Evolutionary conservation across 2,113 vertebrate genomes (phyloP).

Genomic region (Bos indicus): DNA sequence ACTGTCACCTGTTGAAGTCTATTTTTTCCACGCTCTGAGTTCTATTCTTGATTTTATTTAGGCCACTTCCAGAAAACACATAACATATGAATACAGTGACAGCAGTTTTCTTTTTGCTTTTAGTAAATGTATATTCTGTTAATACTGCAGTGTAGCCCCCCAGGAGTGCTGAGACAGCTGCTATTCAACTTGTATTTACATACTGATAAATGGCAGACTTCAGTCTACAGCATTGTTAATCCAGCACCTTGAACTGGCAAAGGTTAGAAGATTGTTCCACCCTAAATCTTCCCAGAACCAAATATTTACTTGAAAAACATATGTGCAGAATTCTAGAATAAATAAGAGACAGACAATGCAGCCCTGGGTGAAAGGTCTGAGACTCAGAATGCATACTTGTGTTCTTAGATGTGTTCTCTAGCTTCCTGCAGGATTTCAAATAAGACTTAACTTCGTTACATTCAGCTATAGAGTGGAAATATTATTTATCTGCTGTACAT

Average conservation of each 20-base stretch:
- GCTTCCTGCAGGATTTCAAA: slow-evolving; percentile 40
- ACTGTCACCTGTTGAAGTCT: not conserved
- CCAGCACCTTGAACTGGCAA: slow-evolving; percentile 10
- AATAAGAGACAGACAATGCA: slow-evolving; percentile 15
- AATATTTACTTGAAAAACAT: slow-evolving; percentile 51
- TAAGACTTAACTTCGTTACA: slow-evolving; percentile 36
- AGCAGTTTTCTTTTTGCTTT: not conserved
- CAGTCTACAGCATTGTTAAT: not conserved
- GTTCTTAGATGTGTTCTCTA: not conserved
- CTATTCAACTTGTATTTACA: not conserved
- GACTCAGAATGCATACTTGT: not conserved
- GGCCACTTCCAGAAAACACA: not conserved
- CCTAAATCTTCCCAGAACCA: slow-evolving; percentile 34
- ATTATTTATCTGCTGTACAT: slow-evolving; percentile 31
- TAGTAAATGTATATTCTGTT: not conserved
- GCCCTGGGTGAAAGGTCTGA: not conserved
- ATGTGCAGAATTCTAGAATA: slow-evolving; percentile 27
- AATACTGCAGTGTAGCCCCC: not conserved
- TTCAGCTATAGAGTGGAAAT: not conserved
- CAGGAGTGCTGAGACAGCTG: not conserved
- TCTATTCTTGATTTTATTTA: not conserved
- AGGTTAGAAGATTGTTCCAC: not conserved
- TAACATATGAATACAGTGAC: not conserved
- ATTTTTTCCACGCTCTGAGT: not conserved
- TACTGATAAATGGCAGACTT: slow-evolving; percentile 5